These are phyloP conservation scores for Philhelius pedissequus DNA, from an alignment of 2,888 invertebrate genomes.

Conservation along the genomic window DNA sequence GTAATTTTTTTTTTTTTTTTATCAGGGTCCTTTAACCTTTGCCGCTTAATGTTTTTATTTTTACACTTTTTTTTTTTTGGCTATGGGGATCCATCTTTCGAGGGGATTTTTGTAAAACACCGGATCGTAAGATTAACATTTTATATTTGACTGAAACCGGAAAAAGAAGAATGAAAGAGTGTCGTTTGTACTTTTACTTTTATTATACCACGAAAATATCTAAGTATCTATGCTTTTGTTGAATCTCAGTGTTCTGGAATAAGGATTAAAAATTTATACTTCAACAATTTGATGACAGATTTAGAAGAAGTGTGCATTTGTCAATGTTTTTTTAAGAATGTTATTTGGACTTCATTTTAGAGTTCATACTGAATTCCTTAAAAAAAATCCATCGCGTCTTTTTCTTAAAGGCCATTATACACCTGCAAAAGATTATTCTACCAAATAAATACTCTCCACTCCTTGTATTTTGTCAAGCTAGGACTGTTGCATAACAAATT, in stretches of 20 bases:
- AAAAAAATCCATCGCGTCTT: not conserved
- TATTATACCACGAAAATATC: not conserved
- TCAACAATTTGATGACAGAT: not conserved
- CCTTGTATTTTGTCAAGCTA: constrained; percentile 4
- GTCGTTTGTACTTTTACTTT: constrained; percentile 31
- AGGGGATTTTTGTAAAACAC: not conserved
- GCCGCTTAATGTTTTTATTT: constrained; percentile 37
- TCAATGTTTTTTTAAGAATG: constrained; percentile 7
- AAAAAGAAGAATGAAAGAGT: constrained; percentile 5
- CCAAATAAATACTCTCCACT: constrained; percentile 23
- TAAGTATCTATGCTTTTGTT: not conserved
- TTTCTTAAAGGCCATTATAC: not conserved
- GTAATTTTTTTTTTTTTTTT: not conserved
- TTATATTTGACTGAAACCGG: constrained; percentile 1
- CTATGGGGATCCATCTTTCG: not conserved
- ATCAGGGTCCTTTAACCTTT: constrained; percentile 53
- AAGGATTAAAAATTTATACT: not conserved
- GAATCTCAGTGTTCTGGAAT: not conserved
- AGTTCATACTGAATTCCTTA: not conserved
- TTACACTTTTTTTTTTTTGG: constrained; percentile 1
- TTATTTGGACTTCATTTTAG: not conserved
- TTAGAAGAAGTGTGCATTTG: constrained; percentile 6
- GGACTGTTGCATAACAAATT: constrained; percentile 23
- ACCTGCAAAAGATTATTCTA: not conserved
- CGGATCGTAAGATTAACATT: constrained; percentile 46